Evolutionary conservation across 2,113 vertebrate species (phyloP).

Genomic region (Albula goreensis): DNA sequence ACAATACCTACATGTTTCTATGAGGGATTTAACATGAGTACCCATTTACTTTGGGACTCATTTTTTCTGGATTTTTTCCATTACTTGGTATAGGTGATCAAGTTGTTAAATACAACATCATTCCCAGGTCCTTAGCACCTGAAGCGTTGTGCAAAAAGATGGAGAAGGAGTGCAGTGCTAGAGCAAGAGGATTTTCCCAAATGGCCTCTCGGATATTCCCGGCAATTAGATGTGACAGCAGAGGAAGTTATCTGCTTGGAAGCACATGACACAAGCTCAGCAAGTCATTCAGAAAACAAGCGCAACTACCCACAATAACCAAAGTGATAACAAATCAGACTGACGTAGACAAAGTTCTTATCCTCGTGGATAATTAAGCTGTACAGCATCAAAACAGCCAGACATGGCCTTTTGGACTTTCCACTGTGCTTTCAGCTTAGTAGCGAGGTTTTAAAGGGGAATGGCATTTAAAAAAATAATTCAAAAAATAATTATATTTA

Average conservation of each 20-base stretch:
- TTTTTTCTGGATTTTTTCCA: neutral
- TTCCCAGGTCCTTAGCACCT: neutral
- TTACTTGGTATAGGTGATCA: neutral
- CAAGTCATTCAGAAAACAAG: constrained; percentile 41
- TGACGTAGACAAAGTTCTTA: neutral
- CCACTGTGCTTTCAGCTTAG: neutral
- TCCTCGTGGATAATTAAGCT: neutral
- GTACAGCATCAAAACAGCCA: neutral
- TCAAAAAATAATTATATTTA: neutral
- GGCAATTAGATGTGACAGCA: constrained; percentile 11
- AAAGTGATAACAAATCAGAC: neutral
- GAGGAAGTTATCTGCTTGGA: neutral
- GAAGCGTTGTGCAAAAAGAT: neutral
- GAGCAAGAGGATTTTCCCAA: neutral
- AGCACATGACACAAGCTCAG: constrained; percentile 27
- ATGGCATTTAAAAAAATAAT: neutral
- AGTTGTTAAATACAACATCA: neutral
- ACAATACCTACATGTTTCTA: neutral
- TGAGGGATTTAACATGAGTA: neutral
- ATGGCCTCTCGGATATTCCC: neutral
- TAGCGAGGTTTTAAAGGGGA: too few relatives aligned
- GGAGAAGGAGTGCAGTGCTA: neutral
- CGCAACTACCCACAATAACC: constrained; percentile 5
- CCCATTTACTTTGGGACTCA: too few relatives aligned
- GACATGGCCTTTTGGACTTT: neutral